Conservation (phyloP, 2,113 vertebrate species). For the Lampris megalopsis region DNA sequence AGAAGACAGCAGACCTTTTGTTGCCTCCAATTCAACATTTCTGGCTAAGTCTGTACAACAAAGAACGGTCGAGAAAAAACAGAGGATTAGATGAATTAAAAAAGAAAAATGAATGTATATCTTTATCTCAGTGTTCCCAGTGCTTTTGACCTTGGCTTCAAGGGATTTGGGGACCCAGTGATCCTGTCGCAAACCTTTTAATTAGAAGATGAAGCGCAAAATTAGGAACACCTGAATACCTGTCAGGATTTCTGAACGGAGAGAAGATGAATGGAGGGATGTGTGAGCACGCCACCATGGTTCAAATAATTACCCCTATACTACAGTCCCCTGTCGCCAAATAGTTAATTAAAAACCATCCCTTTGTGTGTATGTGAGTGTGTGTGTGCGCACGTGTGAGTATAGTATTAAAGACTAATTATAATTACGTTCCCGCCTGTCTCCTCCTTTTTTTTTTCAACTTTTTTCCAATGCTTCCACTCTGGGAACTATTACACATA, state of each 20-base stretch:
- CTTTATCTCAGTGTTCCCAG: constrained; percentile 44
- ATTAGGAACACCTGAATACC: constrained; percentile 41
- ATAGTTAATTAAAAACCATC: constrained; percentile 79
- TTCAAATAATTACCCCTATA: constrained; percentile 79
- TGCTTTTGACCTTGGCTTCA: constrained; percentile 51
- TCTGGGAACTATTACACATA: constrained; percentile 34
- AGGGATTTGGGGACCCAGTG: constrained; percentile 45
- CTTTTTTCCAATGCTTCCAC: constrained; percentile 40
- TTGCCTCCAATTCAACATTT: no score
- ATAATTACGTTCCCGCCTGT: constrained; percentile 60
- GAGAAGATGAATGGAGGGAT: constrained; percentile 45
- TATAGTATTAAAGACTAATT: constrained; percentile 79
- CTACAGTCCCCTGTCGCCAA: constrained; percentile 70
- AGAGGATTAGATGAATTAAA: no score
- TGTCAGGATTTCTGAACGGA: constrained; percentile 21
- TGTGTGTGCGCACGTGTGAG: constrained; percentile 43
- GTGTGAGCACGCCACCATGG: constrained; percentile 9
- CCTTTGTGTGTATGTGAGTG: constrained; percentile 43
- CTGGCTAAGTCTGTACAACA: no score
- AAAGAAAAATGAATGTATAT: not conserved
- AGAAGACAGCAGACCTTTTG: no score
- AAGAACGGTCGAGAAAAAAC: no score
- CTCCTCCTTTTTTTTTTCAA: constrained; percentile 43
- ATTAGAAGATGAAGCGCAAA: constrained; percentile 58
- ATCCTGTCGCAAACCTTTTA: constrained; percentile 49